These are phyloP conservation scores for Thamnophis sirtalis DNA, from an alignment of 2,113 vertebrate species.

Conservation along the genomic window DNA sequence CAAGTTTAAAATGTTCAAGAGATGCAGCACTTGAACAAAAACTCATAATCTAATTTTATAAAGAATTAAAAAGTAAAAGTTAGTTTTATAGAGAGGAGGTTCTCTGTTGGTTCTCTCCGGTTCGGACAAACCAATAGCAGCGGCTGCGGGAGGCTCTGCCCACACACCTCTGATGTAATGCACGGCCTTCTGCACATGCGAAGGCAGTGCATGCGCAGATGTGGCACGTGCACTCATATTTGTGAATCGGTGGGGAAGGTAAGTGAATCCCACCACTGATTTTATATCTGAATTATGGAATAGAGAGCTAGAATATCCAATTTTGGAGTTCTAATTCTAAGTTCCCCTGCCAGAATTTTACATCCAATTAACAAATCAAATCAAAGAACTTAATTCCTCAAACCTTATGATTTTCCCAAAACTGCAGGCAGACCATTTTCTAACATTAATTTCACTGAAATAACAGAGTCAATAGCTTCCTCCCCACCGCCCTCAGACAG, in stretches of 20 bases:
- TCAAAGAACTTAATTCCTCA: background rate
- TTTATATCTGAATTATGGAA: background rate
- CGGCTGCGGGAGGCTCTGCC: no score
- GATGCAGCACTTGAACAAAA: background rate
- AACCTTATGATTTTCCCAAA: background rate
- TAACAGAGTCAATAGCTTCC: accelerated
- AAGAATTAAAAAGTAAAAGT: background rate
- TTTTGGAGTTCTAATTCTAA: background rate
- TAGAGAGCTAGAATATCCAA: background rate
- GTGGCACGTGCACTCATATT: no score
- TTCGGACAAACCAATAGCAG: no score
- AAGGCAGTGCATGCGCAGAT: no score
- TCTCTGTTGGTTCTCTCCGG: no score
- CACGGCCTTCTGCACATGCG: no score
- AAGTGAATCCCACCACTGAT: no score
- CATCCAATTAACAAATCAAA: background rate
- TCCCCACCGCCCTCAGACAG: background rate
- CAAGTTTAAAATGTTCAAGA: background rate
- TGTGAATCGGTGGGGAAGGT: no score
- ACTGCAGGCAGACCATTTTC: background rate
- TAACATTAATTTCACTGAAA: accelerated
- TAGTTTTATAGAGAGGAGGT: background rate
- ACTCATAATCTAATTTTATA: background rate
- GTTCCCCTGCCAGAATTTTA: background rate
- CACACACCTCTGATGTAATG: no score